Evolutionary conservation across 1,140 invertebrate species (phyloP).

Genomic region (Tetramorium simillimum): DNA sequence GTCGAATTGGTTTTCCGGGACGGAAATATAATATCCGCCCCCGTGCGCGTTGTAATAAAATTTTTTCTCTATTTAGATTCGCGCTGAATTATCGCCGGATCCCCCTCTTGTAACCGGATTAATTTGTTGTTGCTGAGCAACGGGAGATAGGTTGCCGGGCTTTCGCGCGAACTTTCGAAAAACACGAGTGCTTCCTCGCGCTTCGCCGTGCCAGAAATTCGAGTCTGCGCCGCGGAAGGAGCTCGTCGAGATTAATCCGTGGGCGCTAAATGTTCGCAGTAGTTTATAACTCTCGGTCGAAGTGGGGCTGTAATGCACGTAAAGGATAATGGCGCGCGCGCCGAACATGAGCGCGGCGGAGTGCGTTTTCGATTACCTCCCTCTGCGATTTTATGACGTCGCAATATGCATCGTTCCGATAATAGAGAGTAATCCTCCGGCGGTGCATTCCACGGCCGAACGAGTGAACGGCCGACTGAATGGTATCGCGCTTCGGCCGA

Average conservation of each 20-base stretch:
- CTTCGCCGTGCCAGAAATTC: constrained; percentile 12
- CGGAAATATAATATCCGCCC: neutral
- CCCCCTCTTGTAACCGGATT: constrained; percentile 14
- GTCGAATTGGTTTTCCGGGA: constrained; percentile 37
- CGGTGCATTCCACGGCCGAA: constrained; percentile 17
- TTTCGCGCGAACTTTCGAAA: constrained; percentile 18
- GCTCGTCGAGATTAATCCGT: constrained; percentile 25
- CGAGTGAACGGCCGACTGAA: constrained; percentile 18
- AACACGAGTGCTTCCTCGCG: neutral
- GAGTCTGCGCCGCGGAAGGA: constrained; percentile 10
- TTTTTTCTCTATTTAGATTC: constrained; percentile 29
- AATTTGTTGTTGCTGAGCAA: constrained; percentile 39
- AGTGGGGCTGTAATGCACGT: constrained; percentile 2
- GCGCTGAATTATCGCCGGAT: neutral
- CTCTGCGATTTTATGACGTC: constrained; percentile 33
- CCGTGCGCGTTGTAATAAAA: constrained; percentile 21
- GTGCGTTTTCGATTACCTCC: constrained; percentile 13
- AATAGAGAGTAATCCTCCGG: constrained; percentile 47
- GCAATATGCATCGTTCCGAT: constrained; percentile 36
- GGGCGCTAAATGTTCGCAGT: neutral
- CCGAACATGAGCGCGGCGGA: neutral
- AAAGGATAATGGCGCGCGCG: constrained; percentile 34
- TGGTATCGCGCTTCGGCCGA: constrained; percentile 12
- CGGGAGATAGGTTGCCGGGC: neutral
- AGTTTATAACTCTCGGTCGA: constrained; percentile 15